Evolutionary conservation across 2,888 invertebrate genomes (phyloP).

Genomic region (Margaritifera margaritifera): DNA sequence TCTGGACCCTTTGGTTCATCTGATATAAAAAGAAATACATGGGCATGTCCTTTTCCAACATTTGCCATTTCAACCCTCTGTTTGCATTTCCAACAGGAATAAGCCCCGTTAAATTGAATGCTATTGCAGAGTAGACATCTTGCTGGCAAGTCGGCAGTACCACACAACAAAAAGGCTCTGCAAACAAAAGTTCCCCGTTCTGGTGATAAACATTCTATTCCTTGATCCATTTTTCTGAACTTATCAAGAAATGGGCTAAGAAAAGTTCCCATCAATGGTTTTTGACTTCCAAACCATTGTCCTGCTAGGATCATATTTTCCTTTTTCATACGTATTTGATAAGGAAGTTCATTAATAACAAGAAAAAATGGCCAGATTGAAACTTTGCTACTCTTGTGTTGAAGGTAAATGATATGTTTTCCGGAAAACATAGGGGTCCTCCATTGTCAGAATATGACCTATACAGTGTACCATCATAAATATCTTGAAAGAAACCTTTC

Average conservation of each 20-base stretch:
- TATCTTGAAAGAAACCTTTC: slow-evolving; percentile 6
- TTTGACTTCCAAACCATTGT: slow-evolving; percentile 22
- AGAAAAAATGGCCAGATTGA: slow-evolving; percentile 31
- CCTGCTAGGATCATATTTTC: slow-evolving; percentile 26
- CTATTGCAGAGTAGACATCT: slow-evolving; percentile 23
- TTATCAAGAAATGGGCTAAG: slow-evolving; percentile 17
- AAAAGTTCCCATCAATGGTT: slow-evolving; percentile 21
- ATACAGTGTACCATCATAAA: slow-evolving; percentile 26
- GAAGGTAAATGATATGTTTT: slow-evolving; percentile 30
- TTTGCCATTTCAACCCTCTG: slow-evolving; percentile 17
- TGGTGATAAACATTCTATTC: slow-evolving; percentile 12
- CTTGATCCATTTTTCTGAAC: slow-evolving; percentile 11
- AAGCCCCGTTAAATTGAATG: slow-evolving; percentile 27
- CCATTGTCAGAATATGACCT: slow-evolving; percentile 7
- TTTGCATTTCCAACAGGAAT: slow-evolving; percentile 25
- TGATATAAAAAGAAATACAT: slow-evolving; percentile 20
- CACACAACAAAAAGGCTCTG: slow-evolving; percentile 15
- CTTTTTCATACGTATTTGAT: slow-evolving; percentile 14
- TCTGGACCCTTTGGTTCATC: slow-evolving; percentile 15
- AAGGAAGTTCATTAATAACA: slow-evolving; percentile 23
- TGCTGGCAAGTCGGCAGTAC: slow-evolving; percentile 29
- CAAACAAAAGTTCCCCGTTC: slow-evolving; percentile 6
- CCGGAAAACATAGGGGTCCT: slow-evolving; percentile 13
- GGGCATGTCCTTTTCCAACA: slow-evolving; percentile 21
- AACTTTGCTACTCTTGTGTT: slow-evolving; percentile 28